These are phyloP conservation scores for Andrena haemorrhoa DNA, from an alignment of 2,888 invertebrate species.

Conservation along the genomic window DNA sequence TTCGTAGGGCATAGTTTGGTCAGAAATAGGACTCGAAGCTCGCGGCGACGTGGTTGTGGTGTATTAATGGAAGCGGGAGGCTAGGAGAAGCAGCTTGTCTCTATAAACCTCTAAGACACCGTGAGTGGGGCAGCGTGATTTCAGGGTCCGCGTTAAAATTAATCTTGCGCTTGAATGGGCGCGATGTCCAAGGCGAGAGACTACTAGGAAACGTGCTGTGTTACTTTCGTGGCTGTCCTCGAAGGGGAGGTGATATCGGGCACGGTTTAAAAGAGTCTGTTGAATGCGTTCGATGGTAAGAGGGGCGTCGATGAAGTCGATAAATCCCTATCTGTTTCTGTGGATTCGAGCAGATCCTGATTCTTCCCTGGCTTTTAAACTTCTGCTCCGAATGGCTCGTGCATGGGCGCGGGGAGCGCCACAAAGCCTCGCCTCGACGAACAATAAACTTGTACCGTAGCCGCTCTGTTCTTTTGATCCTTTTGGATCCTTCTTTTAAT, in stretches of 20 bases:
- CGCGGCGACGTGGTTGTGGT: constrained; percentile 46
- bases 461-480: not conserved
- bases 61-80: constrained; percentile 67
- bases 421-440: not conserved
- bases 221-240: not conserved
- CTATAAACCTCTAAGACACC: constrained; percentile 31
- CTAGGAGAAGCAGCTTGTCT: constrained; percentile 27
- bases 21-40: constrained; percentile 41
- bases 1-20: constrained; percentile 31
- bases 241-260: not conserved
- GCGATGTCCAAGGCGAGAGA: constrained; percentile 16
- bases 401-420: not conserved
- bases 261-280: not conserved
- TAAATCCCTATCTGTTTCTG: constrained; percentile 23
- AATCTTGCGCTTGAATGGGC: constrained; percentile 51
- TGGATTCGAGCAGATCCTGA: constrained; percentile 26
- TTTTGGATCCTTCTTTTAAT: not conserved
- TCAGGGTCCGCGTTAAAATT: constrained; percentile 64
- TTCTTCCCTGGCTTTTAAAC: not conserved
- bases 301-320: not conserved
- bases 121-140: constrained; percentile 50
- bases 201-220: not conserved
- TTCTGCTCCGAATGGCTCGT: not conserved
- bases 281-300: not conserved
- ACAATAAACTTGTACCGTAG: constrained; percentile 2